phyloP scores from a whole-genome alignment of 2,797 vertebrate genomes.

The Notamacropus eugenii region DNA sequence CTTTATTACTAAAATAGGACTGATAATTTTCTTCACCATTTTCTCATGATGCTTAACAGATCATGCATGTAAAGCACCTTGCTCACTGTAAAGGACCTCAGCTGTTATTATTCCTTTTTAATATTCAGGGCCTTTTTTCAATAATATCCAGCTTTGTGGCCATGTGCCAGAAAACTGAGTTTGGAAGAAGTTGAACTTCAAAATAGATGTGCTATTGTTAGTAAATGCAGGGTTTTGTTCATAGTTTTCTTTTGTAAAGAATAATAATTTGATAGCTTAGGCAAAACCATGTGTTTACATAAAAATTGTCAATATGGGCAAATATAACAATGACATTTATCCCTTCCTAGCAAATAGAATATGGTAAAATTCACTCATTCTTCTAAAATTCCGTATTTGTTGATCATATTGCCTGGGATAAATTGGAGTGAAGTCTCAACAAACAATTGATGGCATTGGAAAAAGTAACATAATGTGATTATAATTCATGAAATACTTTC shows the following conservation, averaged over 20 bases:
- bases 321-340: not conserved
- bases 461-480: not conserved
- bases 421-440: not conserved
- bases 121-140: not conserved
- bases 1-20: not conserved
- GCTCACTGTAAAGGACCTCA: not conserved
- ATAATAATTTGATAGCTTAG: conserved; percentile 16
- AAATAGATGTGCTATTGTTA: not conserved
- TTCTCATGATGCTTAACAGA: not conserved
- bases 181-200: not conserved
- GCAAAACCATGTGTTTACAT: not conserved
- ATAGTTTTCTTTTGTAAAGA: not conserved
- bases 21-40: not conserved
- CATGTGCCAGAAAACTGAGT: not conserved
- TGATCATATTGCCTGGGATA: conserved; percentile 26
- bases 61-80: not conserved
- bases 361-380: conserved; percentile 1
- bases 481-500: not conserved
- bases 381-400: conserved; percentile 21
- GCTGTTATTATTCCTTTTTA: not conserved
- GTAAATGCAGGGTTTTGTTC: not conserved
- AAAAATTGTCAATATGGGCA: not conserved
- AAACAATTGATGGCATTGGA: not conserved
- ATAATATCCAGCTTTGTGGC: not conserved
- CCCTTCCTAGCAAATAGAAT: conserved; percentile 4